Evolutionary conservation across 2,797 vertebrate species (phyloP).

Genomic region (Pteronotus mesoamericanus): DNA sequence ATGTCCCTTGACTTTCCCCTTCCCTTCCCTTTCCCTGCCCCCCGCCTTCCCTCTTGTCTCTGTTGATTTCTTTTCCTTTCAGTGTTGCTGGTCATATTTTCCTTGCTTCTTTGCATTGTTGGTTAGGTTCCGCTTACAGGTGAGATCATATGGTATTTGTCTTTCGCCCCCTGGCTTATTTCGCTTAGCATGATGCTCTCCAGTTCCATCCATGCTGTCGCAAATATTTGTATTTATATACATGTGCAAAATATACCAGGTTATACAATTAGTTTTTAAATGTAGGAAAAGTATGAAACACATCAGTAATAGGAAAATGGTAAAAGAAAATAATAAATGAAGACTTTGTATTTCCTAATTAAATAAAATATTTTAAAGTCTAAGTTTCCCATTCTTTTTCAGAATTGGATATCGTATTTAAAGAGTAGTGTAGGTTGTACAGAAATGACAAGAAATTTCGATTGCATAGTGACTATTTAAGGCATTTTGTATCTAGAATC

Average conservation of each 20-base stretch:
- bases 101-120: too few relatives aligned
- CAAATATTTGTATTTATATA: background rate
- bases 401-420: background rate
- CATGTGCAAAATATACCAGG: background rate
- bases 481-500: background rate
- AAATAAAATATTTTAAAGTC: background rate
- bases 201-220: too few relatives aligned
- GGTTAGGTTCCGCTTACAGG: too few relatives aligned
- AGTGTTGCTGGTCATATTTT: too few relatives aligned
- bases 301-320: background rate
- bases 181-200: too few relatives aligned
- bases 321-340: background rate
- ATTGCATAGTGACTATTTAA: background rate
- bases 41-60: too few relatives aligned
- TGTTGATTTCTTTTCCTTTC: too few relatives aligned
- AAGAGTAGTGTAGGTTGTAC: background rate
- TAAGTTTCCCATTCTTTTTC: background rate
- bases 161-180: too few relatives aligned
- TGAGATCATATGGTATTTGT: too few relatives aligned
- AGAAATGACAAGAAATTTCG: background rate
- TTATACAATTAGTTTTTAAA: background rate
- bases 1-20: too few relatives aligned
- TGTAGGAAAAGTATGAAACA: background rate
- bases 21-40: too few relatives aligned
- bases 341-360: background rate